Percentiles rank a stretch among this genome's conserved stretches.
Conservation (phyloP, 2,113 vertebrate genomes). For the Pristiophorus japonicus region DNA sequence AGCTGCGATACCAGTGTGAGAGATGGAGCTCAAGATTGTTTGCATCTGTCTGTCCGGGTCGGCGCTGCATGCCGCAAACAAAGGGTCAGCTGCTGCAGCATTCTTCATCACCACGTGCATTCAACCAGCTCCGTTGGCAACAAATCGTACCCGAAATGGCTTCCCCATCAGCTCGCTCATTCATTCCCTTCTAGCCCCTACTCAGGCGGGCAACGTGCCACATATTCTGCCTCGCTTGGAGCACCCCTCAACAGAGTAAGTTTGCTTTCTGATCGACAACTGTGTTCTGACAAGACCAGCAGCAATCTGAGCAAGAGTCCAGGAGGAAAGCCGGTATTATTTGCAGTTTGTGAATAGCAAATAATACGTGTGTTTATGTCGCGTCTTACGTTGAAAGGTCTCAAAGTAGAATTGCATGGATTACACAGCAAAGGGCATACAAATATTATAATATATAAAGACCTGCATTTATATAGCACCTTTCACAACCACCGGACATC, state of each 20-base stretch:
- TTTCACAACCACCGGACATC: too few species aligned
- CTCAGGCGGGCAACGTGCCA: conserved; percentile 18
- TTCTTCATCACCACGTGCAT: neutral
- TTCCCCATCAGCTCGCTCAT: neutral
- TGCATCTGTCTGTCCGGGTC: neutral
- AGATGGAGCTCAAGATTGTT: neutral
- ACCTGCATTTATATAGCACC: too few species aligned
- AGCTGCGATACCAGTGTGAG: neutral
- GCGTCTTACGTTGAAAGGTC: neutral
- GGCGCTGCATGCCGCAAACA: neutral
- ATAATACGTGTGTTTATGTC: neutral
- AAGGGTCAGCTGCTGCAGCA: neutral
- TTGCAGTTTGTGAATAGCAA: neutral
- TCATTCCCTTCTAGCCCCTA: neutral
- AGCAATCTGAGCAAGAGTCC: neutral
- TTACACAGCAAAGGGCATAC: neutral
- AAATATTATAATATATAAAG: neutral
- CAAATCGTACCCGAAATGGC: conserved; percentile 26
- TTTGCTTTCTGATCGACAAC: neutral
- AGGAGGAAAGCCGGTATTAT: neutral
- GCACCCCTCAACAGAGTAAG: neutral
- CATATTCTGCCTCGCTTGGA: conserved; percentile 39
- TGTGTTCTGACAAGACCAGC: neutral
- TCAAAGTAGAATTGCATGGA: neutral
- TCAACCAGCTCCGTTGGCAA: neutral